Conservation (phyloP, 53 echinoderm and acorn worm species). For the Hippasteria phrygiana region DNA sequence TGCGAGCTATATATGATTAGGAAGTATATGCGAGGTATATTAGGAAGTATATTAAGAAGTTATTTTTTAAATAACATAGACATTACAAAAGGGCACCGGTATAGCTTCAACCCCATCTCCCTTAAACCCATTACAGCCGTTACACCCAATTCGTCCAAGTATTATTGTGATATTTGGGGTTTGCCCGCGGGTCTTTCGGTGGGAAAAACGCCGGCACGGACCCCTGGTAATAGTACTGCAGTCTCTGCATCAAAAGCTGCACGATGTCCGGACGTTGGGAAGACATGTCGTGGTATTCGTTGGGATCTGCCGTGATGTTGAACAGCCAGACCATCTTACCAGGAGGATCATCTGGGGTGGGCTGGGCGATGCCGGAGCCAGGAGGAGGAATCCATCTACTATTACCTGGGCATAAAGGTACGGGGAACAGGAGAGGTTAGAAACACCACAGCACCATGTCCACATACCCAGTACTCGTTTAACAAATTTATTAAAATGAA, state of each 20-base stretch:
- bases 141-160: slow-evolving; percentile 79
- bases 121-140: no score
- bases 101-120: no score
- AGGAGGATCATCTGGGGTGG: slow-evolving; percentile 54
- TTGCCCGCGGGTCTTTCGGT: slow-evolving; percentile 62
- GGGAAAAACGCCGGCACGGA: slow-evolving; percentile 79
- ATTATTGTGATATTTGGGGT: slow-evolving; percentile 82
- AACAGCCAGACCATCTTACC: slow-evolving; percentile 90
- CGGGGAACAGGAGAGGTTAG: background rate
- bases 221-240: slow-evolving; percentile 68
- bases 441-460: no score
- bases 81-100: no score
- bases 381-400: slow-evolving; percentile 87
- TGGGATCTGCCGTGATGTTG: slow-evolving; percentile 86
- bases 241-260: slow-evolving; percentile 64
- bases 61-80: no score
- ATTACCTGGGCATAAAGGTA: slow-evolving; percentile 52
- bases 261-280: slow-evolving; percentile 70
- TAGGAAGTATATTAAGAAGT: no score
- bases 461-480: no score
- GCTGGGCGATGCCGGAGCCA: slow-evolving; percentile 66
- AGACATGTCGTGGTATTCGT: slow-evolving; percentile 81
- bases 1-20: no score
- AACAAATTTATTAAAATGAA: no score
- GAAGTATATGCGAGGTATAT: no score